These are phyloP conservation scores for Nudaria mundana DNA, from an alignment of 2,888 invertebrate species.

Conservation along the genomic window DNA sequence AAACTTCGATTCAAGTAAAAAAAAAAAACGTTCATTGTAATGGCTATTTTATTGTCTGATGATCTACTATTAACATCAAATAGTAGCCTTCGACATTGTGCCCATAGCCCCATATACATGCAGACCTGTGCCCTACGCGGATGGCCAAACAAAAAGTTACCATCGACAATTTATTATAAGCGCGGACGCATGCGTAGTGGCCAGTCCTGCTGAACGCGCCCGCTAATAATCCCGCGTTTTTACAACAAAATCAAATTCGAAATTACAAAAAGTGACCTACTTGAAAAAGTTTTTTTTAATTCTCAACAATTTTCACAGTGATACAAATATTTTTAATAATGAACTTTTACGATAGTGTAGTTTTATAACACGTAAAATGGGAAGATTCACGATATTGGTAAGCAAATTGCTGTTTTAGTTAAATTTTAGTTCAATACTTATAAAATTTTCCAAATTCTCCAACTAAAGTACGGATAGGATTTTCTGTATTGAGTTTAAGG, in stretches of 20 bases:
- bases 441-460: too few species aligned
- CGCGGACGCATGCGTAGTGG: conserved; percentile 52
- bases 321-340: conserved; percentile 45
- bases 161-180: conserved; percentile 71
- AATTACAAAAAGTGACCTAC: conserved; percentile 32
- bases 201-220: conserved; percentile 57
- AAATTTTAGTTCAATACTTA: too few species aligned
- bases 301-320: conserved; percentile 39
- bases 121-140: conserved; percentile 39
- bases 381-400: conserved; percentile 42
- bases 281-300: conserved; percentile 10
- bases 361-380: conserved; percentile 35
- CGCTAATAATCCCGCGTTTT: conserved; percentile 37
- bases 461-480: too few species aligned
- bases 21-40: conserved; percentile 10
- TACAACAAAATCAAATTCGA: conserved; percentile 6
- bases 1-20: conserved; percentile 17
- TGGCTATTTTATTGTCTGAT: background rate
- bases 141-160: conserved; percentile 64
- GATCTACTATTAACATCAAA: conserved; percentile 6
- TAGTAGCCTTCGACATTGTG: conserved; percentile 55
- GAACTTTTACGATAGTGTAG: conserved; percentile 41
- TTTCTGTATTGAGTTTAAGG: too few species aligned
- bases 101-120: too few species aligned
- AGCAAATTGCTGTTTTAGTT: too few species aligned